Evolutionary conservation across 2,888 invertebrate species (phyloP), one percentile per base, ranked within the genome.

Genomic region (Drosophila nr. medialis): DNA sequence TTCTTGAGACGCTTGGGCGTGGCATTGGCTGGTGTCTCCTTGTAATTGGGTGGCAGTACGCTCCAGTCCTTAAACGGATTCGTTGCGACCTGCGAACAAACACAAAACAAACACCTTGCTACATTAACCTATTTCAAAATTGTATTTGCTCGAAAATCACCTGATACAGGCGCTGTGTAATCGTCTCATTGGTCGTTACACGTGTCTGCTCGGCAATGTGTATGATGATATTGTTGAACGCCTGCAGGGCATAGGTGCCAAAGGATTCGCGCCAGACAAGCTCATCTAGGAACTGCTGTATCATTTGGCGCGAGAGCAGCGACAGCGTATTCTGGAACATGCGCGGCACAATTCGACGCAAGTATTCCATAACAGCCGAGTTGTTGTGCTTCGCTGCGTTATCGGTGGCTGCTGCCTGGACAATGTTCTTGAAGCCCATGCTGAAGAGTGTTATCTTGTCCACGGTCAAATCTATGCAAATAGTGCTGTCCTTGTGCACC

Each of bases 301-400:
- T 97, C 91, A 97, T 96, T 92, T 96, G 96, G 54, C 97, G 94
- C 2, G 96, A 97, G 0, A 98, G 93, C 76, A 97, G 92, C 13
- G 97, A 97, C 10, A 98, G 92, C 0, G 97, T 97, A 81, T 97
- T 97, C 93, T 97, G 96, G 93, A 98, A 98, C 97, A 98, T 97
- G 86, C 97, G 94, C 0, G 98, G 98, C 4, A 98, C 97, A 62
- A 97, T 96, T 75, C 96, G 94, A 36, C 97, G 94, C 75, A 98
- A 93, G 91, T 98, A 98, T 89, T 97, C 97, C 98, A 98, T 98
- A 10, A 98, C 96, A 63, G 95, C 95, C 0, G 95, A 94, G 85
- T 96, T 96, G 59, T 95, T 95, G 76, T 95, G 94, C 78, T 94
- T 94, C 29, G 94, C 93, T 53, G 89, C 93, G 90, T 75, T 92